These are phyloP conservation scores for Gallinago solitaria DNA, from an alignment of 2,797 vertebrate species.

Conservation along the genomic window DNA sequence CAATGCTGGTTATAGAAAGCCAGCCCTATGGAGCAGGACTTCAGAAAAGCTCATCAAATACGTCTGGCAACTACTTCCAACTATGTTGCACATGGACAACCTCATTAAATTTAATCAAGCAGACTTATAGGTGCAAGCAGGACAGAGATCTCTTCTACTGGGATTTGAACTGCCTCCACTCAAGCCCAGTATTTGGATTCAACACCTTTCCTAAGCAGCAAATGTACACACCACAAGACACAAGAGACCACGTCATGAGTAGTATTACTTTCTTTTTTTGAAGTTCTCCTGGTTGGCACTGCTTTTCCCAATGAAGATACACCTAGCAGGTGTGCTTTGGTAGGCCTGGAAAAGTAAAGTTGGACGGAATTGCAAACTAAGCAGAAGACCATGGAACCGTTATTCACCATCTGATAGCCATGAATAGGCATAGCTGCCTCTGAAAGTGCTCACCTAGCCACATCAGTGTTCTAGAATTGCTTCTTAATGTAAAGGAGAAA, in stretches of 20 bases:
- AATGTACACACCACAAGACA: background rate
- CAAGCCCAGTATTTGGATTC: background rate
- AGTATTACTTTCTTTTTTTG: background rate
- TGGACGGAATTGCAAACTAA: background rate
- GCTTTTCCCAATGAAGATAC: background rate
- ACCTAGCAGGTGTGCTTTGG: background rate
- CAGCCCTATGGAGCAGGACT: background rate
- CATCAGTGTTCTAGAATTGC: background rate
- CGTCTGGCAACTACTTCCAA: background rate
- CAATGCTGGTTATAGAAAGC: background rate
- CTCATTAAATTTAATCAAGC: background rate
- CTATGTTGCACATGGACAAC: background rate
- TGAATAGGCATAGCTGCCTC: background rate
- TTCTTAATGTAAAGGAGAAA: conserved; percentile 25
- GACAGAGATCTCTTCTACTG: background rate
- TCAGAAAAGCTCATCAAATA: background rate
- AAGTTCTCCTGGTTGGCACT: background rate
- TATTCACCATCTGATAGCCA: background rate
- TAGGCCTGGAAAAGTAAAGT: background rate
- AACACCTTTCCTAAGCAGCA: background rate
- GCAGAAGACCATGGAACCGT: background rate
- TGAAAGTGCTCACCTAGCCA: conserved; percentile 11
- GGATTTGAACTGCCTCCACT: background rate
- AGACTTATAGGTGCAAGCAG: background rate
- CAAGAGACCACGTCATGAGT: background rate